A percentile compares a stretch with the other conserved stretches of the same genome.
phyloP scores from a whole-genome alignment of 2,888 invertebrate genomes.

The Lamproptera curius region DNA sequence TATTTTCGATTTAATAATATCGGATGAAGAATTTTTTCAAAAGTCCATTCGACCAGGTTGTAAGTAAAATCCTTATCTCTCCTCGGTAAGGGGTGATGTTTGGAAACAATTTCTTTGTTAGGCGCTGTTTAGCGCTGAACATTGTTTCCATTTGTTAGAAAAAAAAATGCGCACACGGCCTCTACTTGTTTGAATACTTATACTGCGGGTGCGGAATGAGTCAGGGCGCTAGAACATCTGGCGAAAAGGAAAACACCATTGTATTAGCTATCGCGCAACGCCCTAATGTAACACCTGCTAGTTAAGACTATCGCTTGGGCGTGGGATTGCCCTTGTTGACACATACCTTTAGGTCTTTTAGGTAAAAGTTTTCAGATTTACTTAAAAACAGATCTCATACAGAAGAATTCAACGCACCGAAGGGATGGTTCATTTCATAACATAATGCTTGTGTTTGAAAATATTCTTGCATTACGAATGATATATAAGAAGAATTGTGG shows the following conservation, averaged over 20 bases:
- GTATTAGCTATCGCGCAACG: constrained; percentile 28
- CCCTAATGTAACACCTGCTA: constrained; percentile 27
- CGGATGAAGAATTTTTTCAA: not conserved
- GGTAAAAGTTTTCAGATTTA: not conserved
- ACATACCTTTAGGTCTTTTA: not conserved
- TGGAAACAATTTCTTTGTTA: constrained; percentile 19
- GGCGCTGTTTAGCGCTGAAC: constrained; percentile 12
- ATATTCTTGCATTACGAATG: too few relatives aligned
- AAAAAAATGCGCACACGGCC: constrained; percentile 16
- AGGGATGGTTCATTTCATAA: too few relatives aligned
- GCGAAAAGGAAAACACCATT: constrained; percentile 31
- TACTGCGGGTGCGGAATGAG: constrained; percentile 21
- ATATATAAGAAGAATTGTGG: too few relatives aligned
- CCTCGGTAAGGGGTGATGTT: constrained; percentile 8
- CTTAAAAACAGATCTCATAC: constrained; percentile 18
- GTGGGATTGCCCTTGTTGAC: constrained; percentile 1
- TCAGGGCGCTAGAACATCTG: constrained; percentile 26
- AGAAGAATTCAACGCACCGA: constrained; percentile 44
- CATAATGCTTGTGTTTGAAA: too few relatives aligned
- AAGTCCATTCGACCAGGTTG: not conserved
- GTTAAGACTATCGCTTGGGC: not conserved
- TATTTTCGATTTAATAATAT: too few relatives aligned
- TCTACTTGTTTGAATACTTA: constrained; percentile 19
- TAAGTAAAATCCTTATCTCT: constrained; percentile 7
- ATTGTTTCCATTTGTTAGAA: constrained; percentile 15